These are phyloP conservation scores for Gymnopithys bicolor DNA, from an alignment of 2,797 vertebrate species.

Conservation along the genomic window DNA sequence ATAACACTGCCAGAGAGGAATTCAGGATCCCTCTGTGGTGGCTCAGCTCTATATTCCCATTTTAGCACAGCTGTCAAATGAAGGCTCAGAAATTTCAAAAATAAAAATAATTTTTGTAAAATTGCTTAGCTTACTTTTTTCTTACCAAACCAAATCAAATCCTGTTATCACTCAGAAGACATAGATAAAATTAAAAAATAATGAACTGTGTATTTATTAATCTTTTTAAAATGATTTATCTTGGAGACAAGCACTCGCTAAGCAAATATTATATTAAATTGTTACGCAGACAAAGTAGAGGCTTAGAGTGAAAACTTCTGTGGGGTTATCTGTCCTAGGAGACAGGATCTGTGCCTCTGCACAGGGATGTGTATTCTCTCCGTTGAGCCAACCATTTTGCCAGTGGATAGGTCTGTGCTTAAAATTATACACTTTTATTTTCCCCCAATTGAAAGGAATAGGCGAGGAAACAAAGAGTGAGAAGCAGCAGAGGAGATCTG, in stretches of 20 bases:
- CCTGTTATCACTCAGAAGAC: background rate
- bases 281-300: background rate
- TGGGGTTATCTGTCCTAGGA: background rate
- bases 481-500: background rate
- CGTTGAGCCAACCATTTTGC: background rate
- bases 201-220: background rate
- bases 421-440: background rate
- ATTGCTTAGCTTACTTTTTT: background rate
- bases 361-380: background rate
- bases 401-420: background rate
- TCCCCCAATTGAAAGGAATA: background rate
- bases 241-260: background rate
- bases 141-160: background rate
- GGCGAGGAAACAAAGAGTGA: background rate
- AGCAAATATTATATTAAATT: background rate
- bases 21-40: background rate
- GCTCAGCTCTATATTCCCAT: background rate
- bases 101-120: background rate
- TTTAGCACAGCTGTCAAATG: background rate
- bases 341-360: background rate
- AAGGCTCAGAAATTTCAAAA: background rate
- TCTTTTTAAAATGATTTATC: background rate
- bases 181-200: background rate
- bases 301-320: background rate
- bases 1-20: background rate